Percentiles rank a stretch among this genome's conserved stretches.
phyloP scores from a whole-genome alignment of 2,888 invertebrate genomes.

The Brachypterus glaber region DNA sequence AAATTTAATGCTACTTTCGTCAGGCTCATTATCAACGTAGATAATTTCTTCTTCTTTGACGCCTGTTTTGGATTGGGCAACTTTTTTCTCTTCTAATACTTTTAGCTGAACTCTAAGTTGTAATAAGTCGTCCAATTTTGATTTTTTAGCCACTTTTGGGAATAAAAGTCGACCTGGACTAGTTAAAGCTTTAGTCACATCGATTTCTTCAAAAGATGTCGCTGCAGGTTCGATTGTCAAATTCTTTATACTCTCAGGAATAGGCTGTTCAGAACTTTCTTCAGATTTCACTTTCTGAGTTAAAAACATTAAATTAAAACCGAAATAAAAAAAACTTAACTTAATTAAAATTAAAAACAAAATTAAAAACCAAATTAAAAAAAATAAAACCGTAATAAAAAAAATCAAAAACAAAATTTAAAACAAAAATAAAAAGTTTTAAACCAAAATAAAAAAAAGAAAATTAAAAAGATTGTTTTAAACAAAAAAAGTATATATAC shows the following conservation, averaged over 20 bases:
- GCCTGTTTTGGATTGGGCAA: slow-evolving; percentile 43
- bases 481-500: no score
- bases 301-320: no score
- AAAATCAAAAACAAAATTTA: no score
- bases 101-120: slow-evolving; percentile 69
- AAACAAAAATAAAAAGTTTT: no score
- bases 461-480: no score
- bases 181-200: slow-evolving; percentile 71
- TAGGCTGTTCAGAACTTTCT: slow-evolving; percentile 40
- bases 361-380: no score
- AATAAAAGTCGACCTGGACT: slow-evolving; percentile 69
- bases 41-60: slow-evolving; percentile 43
- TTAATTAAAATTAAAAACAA: no score
- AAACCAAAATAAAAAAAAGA: no score
- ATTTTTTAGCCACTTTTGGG: slow-evolving; percentile 79
- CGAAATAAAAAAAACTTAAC: no score
- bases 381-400: no score
- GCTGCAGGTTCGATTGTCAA: slow-evolving; percentile 47
- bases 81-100: slow-evolving; percentile 61
- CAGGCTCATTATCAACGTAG: slow-evolving; percentile 28
- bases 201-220: slow-evolving; percentile 62
- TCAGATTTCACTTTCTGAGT: slow-evolving; percentile 48
- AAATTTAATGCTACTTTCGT: no score
- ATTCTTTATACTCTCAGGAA: slow-evolving; percentile 37
- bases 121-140: slow-evolving; percentile 73